phyloP scores from a whole-genome alignment of 2,797 vertebrate genomes.

The Etheostoma perlongum region DNA sequence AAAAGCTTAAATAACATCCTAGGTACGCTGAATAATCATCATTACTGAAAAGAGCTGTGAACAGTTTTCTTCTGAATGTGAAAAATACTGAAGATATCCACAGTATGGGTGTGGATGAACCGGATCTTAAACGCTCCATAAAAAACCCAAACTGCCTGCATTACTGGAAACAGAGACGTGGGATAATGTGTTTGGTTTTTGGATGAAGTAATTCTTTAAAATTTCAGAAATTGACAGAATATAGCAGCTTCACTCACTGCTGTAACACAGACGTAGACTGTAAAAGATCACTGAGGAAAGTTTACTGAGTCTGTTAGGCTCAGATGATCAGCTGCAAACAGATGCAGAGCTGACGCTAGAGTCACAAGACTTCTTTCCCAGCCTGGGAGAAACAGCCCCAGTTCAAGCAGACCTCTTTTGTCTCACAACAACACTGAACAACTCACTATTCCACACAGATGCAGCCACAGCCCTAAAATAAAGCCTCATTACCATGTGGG shows the following conservation, averaged over 20 bases:
- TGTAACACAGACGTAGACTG: constrained; percentile 55
- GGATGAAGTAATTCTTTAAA: not conserved
- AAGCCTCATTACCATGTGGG: constrained; percentile 77
- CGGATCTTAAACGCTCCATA: not conserved
- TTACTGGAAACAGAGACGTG: not conserved
- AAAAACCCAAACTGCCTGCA: not conserved
- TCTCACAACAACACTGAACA: constrained; percentile 78
- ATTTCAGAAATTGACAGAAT: not conserved
- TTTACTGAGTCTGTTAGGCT: constrained; percentile 73
- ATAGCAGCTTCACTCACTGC: constrained; percentile 20
- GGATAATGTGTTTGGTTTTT: not conserved
- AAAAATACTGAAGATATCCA: constrained; percentile 11
- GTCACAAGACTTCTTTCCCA: constrained; percentile 87
- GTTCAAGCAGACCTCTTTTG: constrained; percentile 82
- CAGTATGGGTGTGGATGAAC: constrained; percentile 8
- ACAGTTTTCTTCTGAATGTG: not conserved
- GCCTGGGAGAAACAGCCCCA: constrained; percentile 79
- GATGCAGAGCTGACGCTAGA: constrained; percentile 83
- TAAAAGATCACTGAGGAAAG: constrained; percentile 65
- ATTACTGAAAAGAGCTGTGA: not conserved
- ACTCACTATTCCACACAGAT: constrained; percentile 76
- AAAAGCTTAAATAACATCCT: not conserved
- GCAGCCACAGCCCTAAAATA: constrained; percentile 74
- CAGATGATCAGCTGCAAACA: constrained; percentile 86
- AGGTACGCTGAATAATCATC: not conserved